Base-by-base conservation (phyloP, 2,888 invertebrate species). In the Dasysyrphus albostriatus region DNA sequence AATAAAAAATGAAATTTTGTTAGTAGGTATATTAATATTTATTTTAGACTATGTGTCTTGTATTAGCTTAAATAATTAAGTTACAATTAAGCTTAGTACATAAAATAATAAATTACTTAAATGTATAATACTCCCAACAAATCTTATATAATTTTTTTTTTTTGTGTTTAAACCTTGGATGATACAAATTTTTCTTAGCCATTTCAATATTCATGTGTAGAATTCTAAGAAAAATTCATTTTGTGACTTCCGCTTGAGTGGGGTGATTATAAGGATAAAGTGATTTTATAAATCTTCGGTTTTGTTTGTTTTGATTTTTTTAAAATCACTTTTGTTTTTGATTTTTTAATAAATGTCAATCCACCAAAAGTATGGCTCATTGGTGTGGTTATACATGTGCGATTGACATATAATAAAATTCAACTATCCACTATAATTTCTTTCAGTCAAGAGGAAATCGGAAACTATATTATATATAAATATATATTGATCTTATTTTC, bases 1-100 rank as follows among this genome's bases (percentile, higher is more conserved):
- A 87, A 87, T 87, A 87, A 87, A 87, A 87, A 87, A 87, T 78
- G 83, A 83, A 83, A 87, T 81, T 87, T 83, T 83, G 63, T 83
- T 87, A 82, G 82, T 32, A 32, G 32, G 32, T 83, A 83, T 59
- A 72, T 77, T 75, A 70, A 82, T 83, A 63, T 87, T 87, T 83
- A 59, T 76, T 87, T 76, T 9, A 69, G 82, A 87, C 78, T 87
- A 74, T 87, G 51, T 87, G 78, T 75, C 49, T 79, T 78, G 81
- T 87, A 75, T 87, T 83, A 83, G 51, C 74, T 87, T 75, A 81
- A 75, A 29, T 87, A 67, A 78, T 75, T 75, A 49, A 87, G 74
- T 87, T 83, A 65, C 75, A 29, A 29, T 67, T 79, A 78, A 79
- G 73, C 77, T 85, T 82, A 85, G 67, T 78, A 69, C 69, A 54